Evolutionary conservation across 2,113 vertebrate genomes (phyloP), one percentile per base, ranked within the genome.

Genomic region (Varanus salvator): DNA sequence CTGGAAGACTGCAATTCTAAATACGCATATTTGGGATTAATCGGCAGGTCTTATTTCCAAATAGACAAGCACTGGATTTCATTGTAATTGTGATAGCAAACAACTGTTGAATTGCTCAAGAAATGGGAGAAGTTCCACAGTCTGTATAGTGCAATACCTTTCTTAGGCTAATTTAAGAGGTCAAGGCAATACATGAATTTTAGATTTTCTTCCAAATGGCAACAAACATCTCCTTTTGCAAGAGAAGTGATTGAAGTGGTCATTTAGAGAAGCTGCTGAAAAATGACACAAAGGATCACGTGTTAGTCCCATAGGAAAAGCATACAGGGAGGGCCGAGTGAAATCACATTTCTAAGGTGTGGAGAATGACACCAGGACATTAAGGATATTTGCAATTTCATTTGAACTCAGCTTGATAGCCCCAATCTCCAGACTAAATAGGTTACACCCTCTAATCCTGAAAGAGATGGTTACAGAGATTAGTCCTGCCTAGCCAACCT

Each of bases 381-480:
- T 84, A 91, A 80, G 81, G 80, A 50, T 69, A 84, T 88, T 84
- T 88, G 86, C 78, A 60, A 71, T 84, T 87, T 86, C 64, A 71
- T 84, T 68, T 74, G 75, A 85, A 34, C 27, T 34, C 81, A 88
- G 52, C 86, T 34, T 88, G 66, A 88, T 88, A 88, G 34, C 76
- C 68, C 84, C 64, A 71, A 80, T 85, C 89, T 85, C 82, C 34
- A 78, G 66, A 80, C 66, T 57, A 48, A 90, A 90, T 72, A 52
- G 81, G 52, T 60, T 87, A 91, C 38, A 71, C 81, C 81, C 86
- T 85, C 17, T 84, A 88, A 88, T 91, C 81, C 81, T 88, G 34
- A 91, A 91, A 85, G 86, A 85, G 75, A 88, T 64, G 14, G 74
- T 78, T 88, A 71, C 34, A 60, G 38, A 60, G 80, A 91, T 87